These are phyloP conservation scores for Naso thynnoides DNA, from an alignment of 2,797 vertebrate species.

Conservation along the genomic window DNA sequence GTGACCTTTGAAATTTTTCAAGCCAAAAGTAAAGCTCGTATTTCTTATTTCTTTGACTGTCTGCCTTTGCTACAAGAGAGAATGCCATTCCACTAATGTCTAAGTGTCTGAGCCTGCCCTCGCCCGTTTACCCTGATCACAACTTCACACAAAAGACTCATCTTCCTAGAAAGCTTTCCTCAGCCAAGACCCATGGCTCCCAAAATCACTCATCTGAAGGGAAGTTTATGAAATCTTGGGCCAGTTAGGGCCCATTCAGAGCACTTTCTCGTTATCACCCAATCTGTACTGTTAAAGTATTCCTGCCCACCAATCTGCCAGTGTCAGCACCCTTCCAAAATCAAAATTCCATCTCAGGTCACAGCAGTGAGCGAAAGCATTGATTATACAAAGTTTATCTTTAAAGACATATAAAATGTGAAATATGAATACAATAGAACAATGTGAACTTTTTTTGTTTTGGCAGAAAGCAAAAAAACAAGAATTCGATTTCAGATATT, in stretches of 20 bases:
- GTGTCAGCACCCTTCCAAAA: conserved; percentile 47
- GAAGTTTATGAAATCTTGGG: conserved; percentile 55
- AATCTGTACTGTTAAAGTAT: conserved; percentile 74
- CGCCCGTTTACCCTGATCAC: conserved; percentile 44
- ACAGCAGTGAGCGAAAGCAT: conserved; percentile 29
- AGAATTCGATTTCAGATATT: too few species aligned
- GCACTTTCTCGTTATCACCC: conserved; percentile 72
- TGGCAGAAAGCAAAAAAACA: too few species aligned
- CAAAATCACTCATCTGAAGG: conserved; percentile 52
- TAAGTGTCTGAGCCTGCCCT: conserved; percentile 29
- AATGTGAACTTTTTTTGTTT: too few species aligned
- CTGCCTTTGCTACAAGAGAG: background rate
- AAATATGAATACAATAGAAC: background rate
- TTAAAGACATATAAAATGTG: background rate
- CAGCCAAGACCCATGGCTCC: conserved; percentile 65
- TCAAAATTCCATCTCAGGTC: conserved; percentile 49
- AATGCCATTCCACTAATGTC: conserved; percentile 24
- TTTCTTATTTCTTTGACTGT: background rate
- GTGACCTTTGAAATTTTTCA: background rate
- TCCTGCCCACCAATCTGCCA: conserved; percentile 75
- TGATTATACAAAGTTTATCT: conserved; percentile 2
- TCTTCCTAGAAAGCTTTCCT: conserved; percentile 46
- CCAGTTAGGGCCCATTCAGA: conserved; percentile 62
- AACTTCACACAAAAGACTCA: conserved; percentile 56
- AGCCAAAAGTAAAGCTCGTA: background rate